These are phyloP conservation scores for Pyrocoelia pectoralis DNA, from an alignment of 2,888 invertebrate genomes.

Conservation along the genomic window DNA sequence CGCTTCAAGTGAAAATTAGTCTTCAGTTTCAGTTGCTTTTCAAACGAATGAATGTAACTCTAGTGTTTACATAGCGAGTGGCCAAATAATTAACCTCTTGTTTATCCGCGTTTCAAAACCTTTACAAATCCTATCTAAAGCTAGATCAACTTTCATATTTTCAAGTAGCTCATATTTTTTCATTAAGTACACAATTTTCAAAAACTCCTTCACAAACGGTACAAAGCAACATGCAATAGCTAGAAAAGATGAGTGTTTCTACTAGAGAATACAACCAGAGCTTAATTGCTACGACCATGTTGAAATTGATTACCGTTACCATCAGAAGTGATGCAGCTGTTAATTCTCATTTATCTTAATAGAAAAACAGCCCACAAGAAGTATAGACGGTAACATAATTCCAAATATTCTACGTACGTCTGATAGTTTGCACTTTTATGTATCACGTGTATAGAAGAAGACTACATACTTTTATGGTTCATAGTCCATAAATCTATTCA, in stretches of 20 bases:
- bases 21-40: constrained; percentile 27
- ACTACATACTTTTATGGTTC: too few relatives aligned
- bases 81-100: constrained; percentile 30
- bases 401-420: constrained; percentile 1
- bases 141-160: constrained; percentile 6
- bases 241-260: not conserved
- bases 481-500: too few relatives aligned
- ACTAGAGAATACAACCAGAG: not conserved
- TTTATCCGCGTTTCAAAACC: constrained; percentile 6
- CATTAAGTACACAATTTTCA: too few relatives aligned
- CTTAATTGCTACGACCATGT: constrained; percentile 9
- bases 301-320: constrained; percentile 11
- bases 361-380: constrained; percentile 3
- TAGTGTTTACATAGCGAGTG: constrained; percentile 27
- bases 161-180: too few relatives aligned
- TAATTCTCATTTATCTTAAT: constrained; percentile 12
- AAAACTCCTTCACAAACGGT: too few relatives aligned
- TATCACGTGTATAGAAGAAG: too few relatives aligned
- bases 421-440: too few relatives aligned
- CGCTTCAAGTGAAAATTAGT: constrained; percentile 24
- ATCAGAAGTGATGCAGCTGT: constrained; percentile 10
- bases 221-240: not conserved
- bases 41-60: constrained; percentile 28
- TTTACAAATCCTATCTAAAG: constrained; percentile 1
- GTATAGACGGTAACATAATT: not conserved